Conservation (phyloP, 64 coral and sea anemone species). For the Pocillopora verrucosa region DNA sequence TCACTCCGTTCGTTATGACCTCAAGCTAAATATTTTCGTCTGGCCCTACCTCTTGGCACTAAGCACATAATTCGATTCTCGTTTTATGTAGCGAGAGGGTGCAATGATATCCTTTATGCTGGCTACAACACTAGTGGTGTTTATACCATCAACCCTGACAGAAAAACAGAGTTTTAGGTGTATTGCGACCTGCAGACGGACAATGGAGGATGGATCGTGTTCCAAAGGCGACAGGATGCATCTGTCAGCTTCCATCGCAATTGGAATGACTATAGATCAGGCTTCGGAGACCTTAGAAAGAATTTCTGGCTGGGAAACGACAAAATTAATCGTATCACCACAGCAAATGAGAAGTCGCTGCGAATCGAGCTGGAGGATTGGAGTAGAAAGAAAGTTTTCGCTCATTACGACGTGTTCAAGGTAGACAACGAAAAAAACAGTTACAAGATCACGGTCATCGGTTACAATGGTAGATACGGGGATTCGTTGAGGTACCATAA, state of each 20-base stretch:
- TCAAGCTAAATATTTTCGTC: too few species aligned
- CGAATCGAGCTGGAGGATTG: slow-evolving; percentile 59
- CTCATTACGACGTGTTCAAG: slow-evolving; percentile 39
- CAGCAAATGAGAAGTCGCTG: slow-evolving; percentile 16
- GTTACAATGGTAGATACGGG: slow-evolving; percentile 41
- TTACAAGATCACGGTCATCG: slow-evolving; percentile 41
- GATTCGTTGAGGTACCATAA: slow-evolving; percentile 60
- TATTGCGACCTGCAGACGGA: too few species aligned
- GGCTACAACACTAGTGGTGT: slow-evolving; percentile 41
- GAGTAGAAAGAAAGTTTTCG: slow-evolving; percentile 17
- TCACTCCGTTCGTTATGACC: too few species aligned
- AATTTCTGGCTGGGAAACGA: slow-evolving; percentile 72
- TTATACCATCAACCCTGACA: slow-evolving; percentile 47
- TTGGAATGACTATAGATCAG: too few species aligned
- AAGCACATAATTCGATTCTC: too few species aligned
- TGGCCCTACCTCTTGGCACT: too few species aligned
- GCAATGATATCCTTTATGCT: not conserved
- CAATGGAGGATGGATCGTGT: too few species aligned
- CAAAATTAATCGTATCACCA: slow-evolving; percentile 53
- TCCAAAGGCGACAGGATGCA: too few species aligned
- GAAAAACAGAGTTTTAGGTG: too few species aligned
- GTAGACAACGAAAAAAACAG: slow-evolving; percentile 42
- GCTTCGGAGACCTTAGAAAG: too few species aligned
- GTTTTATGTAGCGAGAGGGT: too few species aligned
- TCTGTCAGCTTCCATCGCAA: too few species aligned